Percentiles rank a stretch among this genome's conserved stretches.
These are phyloP conservation scores for Eledone cirrhosa DNA, from an alignment of 2,888 invertebrate species.

Conservation along the genomic window DNA sequence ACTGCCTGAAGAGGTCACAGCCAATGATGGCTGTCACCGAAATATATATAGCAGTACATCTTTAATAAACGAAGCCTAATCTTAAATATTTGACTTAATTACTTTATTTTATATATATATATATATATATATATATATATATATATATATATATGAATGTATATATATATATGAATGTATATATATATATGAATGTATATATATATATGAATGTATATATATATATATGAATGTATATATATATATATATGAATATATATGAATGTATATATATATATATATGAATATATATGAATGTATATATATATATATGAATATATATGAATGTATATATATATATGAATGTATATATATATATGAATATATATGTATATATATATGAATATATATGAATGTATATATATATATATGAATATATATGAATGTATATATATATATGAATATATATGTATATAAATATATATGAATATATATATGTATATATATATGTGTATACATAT, in stretches of 20 bases:
- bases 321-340: not conserved
- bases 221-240: no score
- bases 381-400: not conserved
- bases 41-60: no score
- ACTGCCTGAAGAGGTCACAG: no score
- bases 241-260: not conserved
- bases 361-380: not conserved
- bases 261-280: not conserved
- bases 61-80: no score
- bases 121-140: no score
- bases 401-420: not conserved
- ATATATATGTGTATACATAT: not conserved
- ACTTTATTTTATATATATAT: no score
- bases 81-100: no score
- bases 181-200: no score
- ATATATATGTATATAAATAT: not conserved
- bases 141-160: no score
- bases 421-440: not conserved
- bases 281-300: not conserved
- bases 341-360: not conserved
- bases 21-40: no score
- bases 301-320: not conserved
- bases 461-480: not conserved
- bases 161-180: no score
- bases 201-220: no score